These are phyloP conservation scores for Lycaena phlaeas DNA, from an alignment of 2,888 invertebrate genomes.

Conservation along the genomic window DNA sequence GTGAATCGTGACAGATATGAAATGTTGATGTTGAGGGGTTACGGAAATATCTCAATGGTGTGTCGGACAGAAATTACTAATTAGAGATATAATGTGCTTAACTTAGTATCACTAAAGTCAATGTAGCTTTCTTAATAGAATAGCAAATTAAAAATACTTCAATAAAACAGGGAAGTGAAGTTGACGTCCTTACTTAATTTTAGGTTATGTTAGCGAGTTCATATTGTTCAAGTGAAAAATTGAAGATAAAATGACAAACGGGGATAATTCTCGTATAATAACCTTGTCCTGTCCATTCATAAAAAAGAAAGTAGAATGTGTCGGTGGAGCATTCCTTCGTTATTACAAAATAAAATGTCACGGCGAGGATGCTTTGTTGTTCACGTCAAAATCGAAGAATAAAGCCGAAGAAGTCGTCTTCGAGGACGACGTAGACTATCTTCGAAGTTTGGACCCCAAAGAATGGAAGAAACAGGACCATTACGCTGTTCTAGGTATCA, in stretches of 20 bases:
- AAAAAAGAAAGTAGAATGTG: conserved; percentile 64
- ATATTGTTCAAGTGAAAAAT: conserved; percentile 41
- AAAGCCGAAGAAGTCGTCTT: conserved; percentile 58
- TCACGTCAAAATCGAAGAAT: conserved; percentile 52
- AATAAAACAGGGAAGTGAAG: conserved; percentile 13
- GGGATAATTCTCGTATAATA: conserved; percentile 41
- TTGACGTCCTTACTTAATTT: conserved; percentile 23
- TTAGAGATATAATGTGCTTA: neutral
- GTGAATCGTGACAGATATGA: neutral
- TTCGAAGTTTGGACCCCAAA: conserved; percentile 92
- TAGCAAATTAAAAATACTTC: conserved; percentile 8
- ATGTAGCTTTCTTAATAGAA: conserved; percentile 14
- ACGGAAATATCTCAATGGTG: conserved; percentile 5
- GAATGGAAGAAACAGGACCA: conserved; percentile 99
- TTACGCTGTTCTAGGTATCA: conserved; percentile 94
- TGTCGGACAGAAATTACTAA: neutral
- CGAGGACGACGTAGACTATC: conserved; percentile 84
- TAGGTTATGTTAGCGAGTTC: conserved; percentile 62
- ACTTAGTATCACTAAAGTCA: conserved; percentile 1
- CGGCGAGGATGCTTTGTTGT: conserved; percentile 55
- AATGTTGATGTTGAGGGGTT: neutral
- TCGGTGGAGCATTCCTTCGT: conserved; percentile 61
- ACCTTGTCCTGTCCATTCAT: conserved; percentile 44
- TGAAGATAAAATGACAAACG: conserved; percentile 54
- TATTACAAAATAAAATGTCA: conserved; percentile 65